Base-by-base conservation (phyloP, 2,888 invertebrate genomes). In the Caenorhabditis becei region DNA sequence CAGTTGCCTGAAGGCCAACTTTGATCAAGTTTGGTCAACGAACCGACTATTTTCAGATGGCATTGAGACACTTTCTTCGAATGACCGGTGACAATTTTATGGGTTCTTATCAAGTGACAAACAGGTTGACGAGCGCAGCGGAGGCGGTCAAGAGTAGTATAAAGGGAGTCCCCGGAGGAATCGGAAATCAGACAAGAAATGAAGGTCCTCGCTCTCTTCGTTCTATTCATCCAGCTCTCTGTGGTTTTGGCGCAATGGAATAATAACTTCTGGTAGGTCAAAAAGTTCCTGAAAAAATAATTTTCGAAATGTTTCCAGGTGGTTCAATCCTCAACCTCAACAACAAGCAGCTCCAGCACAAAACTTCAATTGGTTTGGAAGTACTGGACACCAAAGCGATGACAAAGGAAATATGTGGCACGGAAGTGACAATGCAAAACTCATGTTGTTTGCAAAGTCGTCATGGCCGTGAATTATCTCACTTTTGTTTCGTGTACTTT, bases 361-460 rank as follows among this genome's bases (percentile, higher is more conserved):
- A 59, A 59, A 59, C 10, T 58, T 20, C 59, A 74, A 65, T 23
- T 74, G 74, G 74, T 74, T 74, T 11, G 65, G 74, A 2, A 47
- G 32, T 26, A 16, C 18, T 3, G 59, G 65, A 1, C 49, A 56
- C 20, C 74, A 74, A 26, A 59, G 58, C 24, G 74, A 74, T n/a
- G 74, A 65, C 10, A 74, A 74, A 16, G 74, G 74, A 18, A 74
- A 74, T 18, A 74, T 65, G 65, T 74, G 74, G 74, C 74, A 74
- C 24, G 74, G 74, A 58, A 51, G n/a, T 51, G 74, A 74, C 32
- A 74, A 74, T 32, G 74, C 74, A 0, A 74, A 74, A 24, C 51
- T 74, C 10, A 74, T 74, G 74, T 41, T 74, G 24, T 58, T 74
- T 16, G 74, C 74, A 11, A 74, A 74, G 28, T 74, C 74, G 16